Evolutionary conservation across 2,888 invertebrate genomes (phyloP).

Genomic region (Drosophila lutescens): DNA sequence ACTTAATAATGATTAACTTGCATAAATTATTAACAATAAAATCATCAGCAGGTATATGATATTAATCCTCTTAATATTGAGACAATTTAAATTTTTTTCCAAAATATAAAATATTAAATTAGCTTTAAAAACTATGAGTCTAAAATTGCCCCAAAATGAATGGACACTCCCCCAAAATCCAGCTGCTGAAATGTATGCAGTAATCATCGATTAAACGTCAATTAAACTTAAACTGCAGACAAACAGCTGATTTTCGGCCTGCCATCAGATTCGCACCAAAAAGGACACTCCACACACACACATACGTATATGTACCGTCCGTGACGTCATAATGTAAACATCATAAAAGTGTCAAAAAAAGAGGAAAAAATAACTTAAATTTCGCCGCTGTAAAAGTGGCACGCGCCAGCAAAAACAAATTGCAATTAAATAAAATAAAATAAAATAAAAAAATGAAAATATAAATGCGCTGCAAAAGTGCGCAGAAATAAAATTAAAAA

Average conservation of each 20-base stretch:
- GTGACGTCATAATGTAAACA: constrained; percentile 79
- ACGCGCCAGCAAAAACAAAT: constrained; percentile 56
- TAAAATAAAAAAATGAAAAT: constrained; percentile 44
- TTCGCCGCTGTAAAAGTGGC: constrained; percentile 58
- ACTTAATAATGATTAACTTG: too few relatives aligned
- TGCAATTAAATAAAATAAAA: constrained; percentile 77
- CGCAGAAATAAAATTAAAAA: constrained; percentile 40
- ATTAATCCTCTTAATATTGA: too few relatives aligned
- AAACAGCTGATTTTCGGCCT: constrained; percentile 71
- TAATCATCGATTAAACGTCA: constrained; percentile 65
- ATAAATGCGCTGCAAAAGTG: constrained; percentile 31
- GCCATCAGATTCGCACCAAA: constrained; percentile 17
- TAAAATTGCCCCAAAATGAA: neutral
- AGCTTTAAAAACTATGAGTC: too few relatives aligned
- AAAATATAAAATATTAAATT: neutral
- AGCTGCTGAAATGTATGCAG: constrained; percentile 27
- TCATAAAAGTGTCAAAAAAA: constrained; percentile 67
- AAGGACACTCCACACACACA: constrained; percentile 20
- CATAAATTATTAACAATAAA: too few relatives aligned
- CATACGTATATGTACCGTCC: neutral
- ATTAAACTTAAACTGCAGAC: constrained; percentile 66
- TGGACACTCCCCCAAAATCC: neutral
- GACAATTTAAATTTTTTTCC: too few relatives aligned
- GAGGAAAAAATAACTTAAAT: constrained; percentile 55
- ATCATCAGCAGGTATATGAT: too few relatives aligned